These are phyloP conservation scores for Onychomys leucogaster DNA, from an alignment of 2,797 vertebrate genomes.

Conservation along the genomic window DNA sequence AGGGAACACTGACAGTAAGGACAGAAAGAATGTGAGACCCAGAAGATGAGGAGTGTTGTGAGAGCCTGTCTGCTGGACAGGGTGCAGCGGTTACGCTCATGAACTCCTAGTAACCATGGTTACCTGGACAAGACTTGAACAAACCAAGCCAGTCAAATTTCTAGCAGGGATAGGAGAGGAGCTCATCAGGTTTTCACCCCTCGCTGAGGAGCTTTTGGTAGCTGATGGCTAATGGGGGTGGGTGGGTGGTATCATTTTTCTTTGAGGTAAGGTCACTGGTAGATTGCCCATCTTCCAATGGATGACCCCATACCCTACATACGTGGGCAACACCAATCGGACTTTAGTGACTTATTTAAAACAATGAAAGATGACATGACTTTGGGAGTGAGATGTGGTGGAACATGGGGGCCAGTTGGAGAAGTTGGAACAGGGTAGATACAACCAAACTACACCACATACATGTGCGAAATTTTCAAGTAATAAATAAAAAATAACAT, in stretches of 20 bases:
- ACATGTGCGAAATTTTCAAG: neutral
- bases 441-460: neutral
- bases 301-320: neutral
- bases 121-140: neutral
- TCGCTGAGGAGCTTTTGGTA: neutral
- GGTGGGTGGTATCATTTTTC: neutral
- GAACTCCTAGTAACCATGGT: neutral
- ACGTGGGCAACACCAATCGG: neutral
- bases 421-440: too few species aligned
- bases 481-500: neutral
- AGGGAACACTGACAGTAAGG: neutral
- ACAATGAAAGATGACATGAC: neutral
- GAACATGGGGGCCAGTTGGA: neutral
- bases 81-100: neutral
- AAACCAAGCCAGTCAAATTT: neutral
- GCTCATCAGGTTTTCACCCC: neutral
- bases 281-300: neutral
- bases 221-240: neutral
- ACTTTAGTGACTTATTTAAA: neutral
- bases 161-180: too few species aligned
- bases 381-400: neutral
- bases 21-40: neutral
- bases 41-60: neutral
- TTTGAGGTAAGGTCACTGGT: neutral
- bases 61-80: neutral